Evolutionary conservation across 2,113 vertebrate species (phyloP), one percentile per base, ranked within the genome.

Genomic region (Serinus canaria): DNA sequence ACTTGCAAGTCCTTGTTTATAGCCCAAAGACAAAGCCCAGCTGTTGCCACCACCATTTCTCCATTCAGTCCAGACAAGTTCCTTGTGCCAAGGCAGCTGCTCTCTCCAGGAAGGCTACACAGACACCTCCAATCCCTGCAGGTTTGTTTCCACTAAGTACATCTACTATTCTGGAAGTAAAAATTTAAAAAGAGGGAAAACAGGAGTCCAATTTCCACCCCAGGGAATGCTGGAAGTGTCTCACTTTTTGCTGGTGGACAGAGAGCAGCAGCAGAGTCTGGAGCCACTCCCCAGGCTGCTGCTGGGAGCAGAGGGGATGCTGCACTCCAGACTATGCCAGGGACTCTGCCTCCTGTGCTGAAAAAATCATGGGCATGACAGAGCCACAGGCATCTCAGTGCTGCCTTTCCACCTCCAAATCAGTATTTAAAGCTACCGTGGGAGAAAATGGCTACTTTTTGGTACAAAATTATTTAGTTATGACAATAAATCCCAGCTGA

Each of bases 401-500:
- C 68, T 92, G 87, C 67, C 44, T 67, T 76, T 39, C 75, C 72
- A 87, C 59, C 82, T 69, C 68, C 59, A 46, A 79, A 78, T 35
- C 82, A n/a, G 33, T 59, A 88, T 47, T 83, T 80, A 73, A 95
- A 81, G 85, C 76, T 68, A 52, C 56, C 81, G 0, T 14, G 41
- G 68, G 64, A 92, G 72, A 94, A 97, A 95, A 94, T 64, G 79
- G 79, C 72, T 88, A 68, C 37, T 77, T 70, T 55, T 67, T 56
- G 62, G 56, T 77, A 86, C 28, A 75, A 63, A 92, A 94, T 96
- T 72, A 70, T 56, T 92, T 77, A 47, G 50, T 64, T 93, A 70
- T 44, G 79, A 90, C 94, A 96, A 92, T 41, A 94, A 90, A 89
- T 87, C 68, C 92, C 76, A 86, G 90, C 85, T 80, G 85, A 88